Base-by-base conservation (phyloP, 2,888 invertebrate species). In the Phortica okadai region DNA sequence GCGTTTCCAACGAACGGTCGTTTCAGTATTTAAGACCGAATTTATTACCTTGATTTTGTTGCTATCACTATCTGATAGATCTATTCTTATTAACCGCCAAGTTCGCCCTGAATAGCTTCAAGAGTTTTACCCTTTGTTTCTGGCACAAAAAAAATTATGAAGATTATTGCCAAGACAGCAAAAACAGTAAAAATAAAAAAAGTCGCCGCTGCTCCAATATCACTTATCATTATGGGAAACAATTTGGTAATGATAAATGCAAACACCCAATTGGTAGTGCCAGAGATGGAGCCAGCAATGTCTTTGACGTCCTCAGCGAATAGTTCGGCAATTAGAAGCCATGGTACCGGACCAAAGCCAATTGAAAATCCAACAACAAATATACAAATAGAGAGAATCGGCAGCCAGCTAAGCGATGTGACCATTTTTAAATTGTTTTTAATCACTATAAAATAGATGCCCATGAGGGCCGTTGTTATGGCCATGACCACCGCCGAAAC, bases 311-410 rank as follows among this genome's bases (percentile, higher is more conserved):
- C 94, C 3, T 95, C 93, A 50, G 96, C 93, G 89, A 97, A 95
- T 21, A 97, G 92, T 89, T 97, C 97, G 0, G 96, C 94, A 86
- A 94, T 92, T 66, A 90, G 95, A 92, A 97, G 93, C 90, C 90
- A 90, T 0, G 97, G 97, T 56, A 97, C 95, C 0, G 97, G 97
- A 0, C 97, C 97, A 83, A 95, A 95, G 66, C 97, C 97, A 16
- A 97, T 86, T 0, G 96, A 95, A 91, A 96, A 97, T 14, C 95
- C 93, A 10, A 96, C 90, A 10, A 97, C 94, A 89, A 96, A 97
- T 5, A 95, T 78, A 33, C 95, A 95, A 1, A 97, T 91, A 58
- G 95, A 94, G 0, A 94, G 82, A 1, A 97, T 90, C 0, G 97
- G 96, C 73, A 97, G 88, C 94, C 96, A 96, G 0, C 93, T 93